Percentiles rank a stretch among this genome's conserved stretches.
phyloP scores from a whole-genome alignment of 2,113 vertebrate genomes.

The Isichthys henryi region DNA sequence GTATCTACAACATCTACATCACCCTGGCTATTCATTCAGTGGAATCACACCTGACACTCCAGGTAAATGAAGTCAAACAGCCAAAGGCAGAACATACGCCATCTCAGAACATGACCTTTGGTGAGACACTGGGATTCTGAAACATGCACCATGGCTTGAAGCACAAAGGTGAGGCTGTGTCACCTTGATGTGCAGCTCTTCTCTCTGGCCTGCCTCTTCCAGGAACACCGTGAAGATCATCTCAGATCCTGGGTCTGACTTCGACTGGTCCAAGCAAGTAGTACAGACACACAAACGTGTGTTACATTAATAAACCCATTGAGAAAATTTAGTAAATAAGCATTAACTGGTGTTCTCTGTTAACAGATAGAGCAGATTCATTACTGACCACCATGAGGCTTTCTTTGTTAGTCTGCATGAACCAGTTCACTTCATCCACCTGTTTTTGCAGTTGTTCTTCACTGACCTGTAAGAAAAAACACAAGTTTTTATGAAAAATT shows the following conservation, averaged over 20 bases:
- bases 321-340: neutral
- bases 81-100: neutral
- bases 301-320: neutral
- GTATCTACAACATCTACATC: neutral
- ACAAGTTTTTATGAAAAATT: neutral
- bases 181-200: slow-evolving; percentile 66
- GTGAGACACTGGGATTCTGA: neutral
- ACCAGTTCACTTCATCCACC: slow-evolving; percentile 59
- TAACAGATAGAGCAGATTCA: neutral
- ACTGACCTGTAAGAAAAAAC: slow-evolving; percentile 48
- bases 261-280: neutral
- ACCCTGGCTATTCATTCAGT: neutral
- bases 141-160: neutral
- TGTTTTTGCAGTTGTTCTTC: slow-evolving; percentile 65
- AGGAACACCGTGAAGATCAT: slow-evolving; percentile 71
- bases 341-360: neutral
- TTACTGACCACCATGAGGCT: neutral
- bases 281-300: neutral
- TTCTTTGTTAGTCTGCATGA: slow-evolving; percentile 59
- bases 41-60: neutral
- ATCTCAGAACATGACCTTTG: neutral
- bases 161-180: neutral
- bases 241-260: neutral
- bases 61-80: neutral
- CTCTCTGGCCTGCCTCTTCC: slow-evolving; percentile 61